Base-by-base conservation (phyloP, 2,113 vertebrate genomes). In the Ophthalmolycus amberensis region DNA sequence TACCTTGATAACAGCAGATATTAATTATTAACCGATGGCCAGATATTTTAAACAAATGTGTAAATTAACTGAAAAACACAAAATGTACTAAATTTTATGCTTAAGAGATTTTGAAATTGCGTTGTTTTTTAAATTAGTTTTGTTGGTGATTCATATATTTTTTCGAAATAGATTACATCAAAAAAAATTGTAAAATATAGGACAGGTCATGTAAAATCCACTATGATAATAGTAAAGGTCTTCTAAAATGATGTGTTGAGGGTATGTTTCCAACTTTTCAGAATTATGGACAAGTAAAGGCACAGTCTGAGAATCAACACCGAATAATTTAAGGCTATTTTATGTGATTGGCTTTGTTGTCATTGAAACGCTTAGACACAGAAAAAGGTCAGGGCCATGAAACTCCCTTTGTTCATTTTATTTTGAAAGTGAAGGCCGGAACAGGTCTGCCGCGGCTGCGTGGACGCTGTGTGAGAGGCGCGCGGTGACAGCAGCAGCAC, bases 401-500 rank as follows among this genome's bases (percentile, higher is more conserved):
- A 0, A 9, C 2, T 37, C 5, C 2, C 16, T 15, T 16, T 2
- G 4, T 0, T 12, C 0, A 9, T 20, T 74, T 91, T 92, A 93
- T 83, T 90, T 66, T 92, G 91, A 93, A 92, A 79, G 58, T 1
- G 0, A 0, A 0, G 3, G 1, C 65, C 73, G 78, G 84, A 82
- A 56, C 0, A 5, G 12, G 56, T 2, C 10, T 63, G 20, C 59
- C 60, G 77, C 8, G 56, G 10, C 42, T 18, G 46, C 25, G 20
- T 2, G 54, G 60, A 4, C 34, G 71, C 10, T 29, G 52, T 9
- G 77, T 22, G 72, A 64, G 68, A 50, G 75, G 82, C 83, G 87
- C 83, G 37, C 87, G 42, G 80, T 83, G 92, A 90, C 91, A 90
- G 91, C 85, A 46, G 91, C 90, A 29, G 83, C 9, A 32, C 71